Evolutionary conservation across 2,888 invertebrate genomes (phyloP).

Genomic region (Ischnura elegans): DNA sequence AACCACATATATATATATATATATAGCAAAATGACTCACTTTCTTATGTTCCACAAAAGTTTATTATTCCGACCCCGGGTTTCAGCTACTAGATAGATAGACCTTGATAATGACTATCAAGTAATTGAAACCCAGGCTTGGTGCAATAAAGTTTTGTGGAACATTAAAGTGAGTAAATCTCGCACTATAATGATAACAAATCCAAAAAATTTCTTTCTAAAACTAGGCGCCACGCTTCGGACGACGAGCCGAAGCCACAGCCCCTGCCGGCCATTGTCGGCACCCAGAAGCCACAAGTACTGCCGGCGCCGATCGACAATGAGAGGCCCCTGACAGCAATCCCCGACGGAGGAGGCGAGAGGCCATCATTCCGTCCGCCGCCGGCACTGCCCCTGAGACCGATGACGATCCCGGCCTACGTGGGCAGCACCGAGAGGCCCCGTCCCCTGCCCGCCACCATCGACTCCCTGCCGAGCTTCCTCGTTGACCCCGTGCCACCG

Average conservation of each 20-base stretch:
- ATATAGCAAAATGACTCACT: no score
- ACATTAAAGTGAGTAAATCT: no score
- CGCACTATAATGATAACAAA: no score
- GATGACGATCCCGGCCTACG: not conserved
- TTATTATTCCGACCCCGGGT: no score
- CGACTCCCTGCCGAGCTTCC: not conserved
- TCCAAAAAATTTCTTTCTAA: not conserved
- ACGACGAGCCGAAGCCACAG: not conserved
- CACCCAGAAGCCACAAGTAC: not conserved
- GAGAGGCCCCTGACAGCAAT: not conserved
- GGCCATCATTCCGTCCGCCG: not conserved
- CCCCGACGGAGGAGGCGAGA: not conserved
- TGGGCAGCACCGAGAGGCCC: conserved; percentile 4
- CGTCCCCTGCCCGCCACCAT: not conserved
- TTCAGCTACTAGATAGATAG: no score
- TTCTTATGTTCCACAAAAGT: no score
- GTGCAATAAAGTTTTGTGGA: no score
- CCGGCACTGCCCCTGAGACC: not conserved
- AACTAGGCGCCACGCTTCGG: not conserved
- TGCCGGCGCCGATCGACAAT: not conserved
- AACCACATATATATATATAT: no score
- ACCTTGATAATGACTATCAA: no score
- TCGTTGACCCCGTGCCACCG: not conserved
- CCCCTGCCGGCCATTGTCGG: not conserved
- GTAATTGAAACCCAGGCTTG: no score